Conservation (phyloP, 2,888 invertebrate genomes). For the Adelognathus sp. region DNA sequence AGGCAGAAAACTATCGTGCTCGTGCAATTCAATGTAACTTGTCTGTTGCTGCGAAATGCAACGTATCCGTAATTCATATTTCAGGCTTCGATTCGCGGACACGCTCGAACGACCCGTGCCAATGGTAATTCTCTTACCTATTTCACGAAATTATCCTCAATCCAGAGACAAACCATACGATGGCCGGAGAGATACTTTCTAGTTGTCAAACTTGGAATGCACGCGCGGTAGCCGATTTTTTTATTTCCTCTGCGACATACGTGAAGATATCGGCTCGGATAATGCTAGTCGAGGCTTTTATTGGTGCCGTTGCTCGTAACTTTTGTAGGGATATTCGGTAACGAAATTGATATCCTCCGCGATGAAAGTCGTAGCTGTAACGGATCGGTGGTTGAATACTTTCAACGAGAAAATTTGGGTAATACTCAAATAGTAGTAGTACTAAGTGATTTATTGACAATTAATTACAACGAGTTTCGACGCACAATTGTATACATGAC, state of each 20-base stretch:
- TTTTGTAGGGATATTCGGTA: background rate
- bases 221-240: constrained; percentile 1
- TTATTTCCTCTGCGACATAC: background rate
- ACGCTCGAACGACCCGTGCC: constrained; percentile 42
- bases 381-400: background rate
- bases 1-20: constrained; percentile 1
- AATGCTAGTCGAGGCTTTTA: background rate
- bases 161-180: constrained; percentile 27
- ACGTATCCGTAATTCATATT: constrained; percentile 30
- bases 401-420: background rate
- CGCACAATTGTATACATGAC: too few species aligned
- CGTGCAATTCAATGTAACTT: constrained; percentile 33
- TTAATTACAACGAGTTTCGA: too few species aligned
- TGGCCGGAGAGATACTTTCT: constrained; percentile 44
- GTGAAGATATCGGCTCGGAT: background rate
- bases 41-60: background rate
- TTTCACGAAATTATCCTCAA: constrained; percentile 49
- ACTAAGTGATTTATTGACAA: too few species aligned
- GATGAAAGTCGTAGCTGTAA: background rate
- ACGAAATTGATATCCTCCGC: background rate
- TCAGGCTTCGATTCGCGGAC: constrained; percentile 38
- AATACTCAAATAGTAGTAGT: too few species aligned
- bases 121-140: constrained; percentile 40
- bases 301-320: background rate
- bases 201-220: constrained; percentile 47